phyloP scores from a whole-genome alignment of 2,797 vertebrate species.

The Ctenopoma kingsleyae region DNA sequence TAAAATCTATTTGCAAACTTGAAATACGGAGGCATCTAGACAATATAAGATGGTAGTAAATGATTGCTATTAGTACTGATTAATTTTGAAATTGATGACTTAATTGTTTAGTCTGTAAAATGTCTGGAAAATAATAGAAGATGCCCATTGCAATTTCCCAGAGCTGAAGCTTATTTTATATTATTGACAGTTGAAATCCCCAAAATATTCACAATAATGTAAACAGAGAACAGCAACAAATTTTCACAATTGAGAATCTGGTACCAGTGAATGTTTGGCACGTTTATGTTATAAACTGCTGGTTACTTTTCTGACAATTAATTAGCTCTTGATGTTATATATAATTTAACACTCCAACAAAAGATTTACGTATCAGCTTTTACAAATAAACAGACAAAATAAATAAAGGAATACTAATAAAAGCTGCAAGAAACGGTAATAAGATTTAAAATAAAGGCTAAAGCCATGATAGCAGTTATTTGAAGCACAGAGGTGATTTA shows the following conservation, averaged over 20 bases:
- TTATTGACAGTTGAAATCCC: neutral
- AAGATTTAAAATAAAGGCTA: neutral
- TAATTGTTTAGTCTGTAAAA: slow-evolving; percentile 12
- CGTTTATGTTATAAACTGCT: neutral
- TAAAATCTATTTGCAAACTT: slow-evolving; percentile 26
- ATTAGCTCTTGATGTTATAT: neutral
- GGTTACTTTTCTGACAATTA: neutral
- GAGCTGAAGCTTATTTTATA: neutral
- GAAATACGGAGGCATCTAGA: neutral
- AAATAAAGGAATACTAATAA: neutral
- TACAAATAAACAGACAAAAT: slow-evolving; percentile 2
- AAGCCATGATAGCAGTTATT: neutral
- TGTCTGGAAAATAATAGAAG: slow-evolving; percentile 4
- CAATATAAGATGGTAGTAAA: neutral
- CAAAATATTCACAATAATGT: neutral
- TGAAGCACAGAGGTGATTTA: neutral
- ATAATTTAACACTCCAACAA: neutral
- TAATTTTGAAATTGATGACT: neutral
- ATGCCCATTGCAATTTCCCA: neutral
- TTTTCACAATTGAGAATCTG: neutral
- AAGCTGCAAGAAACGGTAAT: neutral
- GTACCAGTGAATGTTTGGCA: neutral
- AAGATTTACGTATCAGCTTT: neutral
- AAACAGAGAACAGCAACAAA: neutral
- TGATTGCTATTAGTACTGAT: slow-evolving; percentile 5